A percentile compares a stretch with the other conserved stretches of the same genome.
Evolutionary conservation across 1,140 invertebrate species (phyloP).

Genomic region (Stegodyphus mimosarum): DNA sequence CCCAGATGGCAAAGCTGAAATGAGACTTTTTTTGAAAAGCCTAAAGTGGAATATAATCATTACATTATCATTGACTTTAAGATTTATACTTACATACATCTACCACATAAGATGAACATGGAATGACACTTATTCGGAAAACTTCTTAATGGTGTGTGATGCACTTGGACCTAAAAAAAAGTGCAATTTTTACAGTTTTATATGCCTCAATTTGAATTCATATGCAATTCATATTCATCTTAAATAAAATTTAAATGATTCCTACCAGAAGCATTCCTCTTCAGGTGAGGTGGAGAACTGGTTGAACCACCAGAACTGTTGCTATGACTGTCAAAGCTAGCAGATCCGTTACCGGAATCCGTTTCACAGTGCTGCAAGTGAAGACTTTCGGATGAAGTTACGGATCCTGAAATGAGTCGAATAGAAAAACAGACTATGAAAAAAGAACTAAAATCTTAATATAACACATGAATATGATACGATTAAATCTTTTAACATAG

Average conservation of each 20-base stretch:
- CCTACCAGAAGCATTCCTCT: constrained; percentile 53
- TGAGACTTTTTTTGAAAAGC: no score
- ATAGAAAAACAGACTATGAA: constrained; percentile 23
- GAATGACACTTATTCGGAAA: constrained; percentile 48
- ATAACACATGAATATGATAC: no score
- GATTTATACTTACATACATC: constrained; percentile 26
- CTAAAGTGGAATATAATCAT: no score
- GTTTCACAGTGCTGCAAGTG: constrained; percentile 65
- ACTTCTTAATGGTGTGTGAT: constrained; percentile 21
- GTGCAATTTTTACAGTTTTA: not conserved
- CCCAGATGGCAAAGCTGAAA: no score
- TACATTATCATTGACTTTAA: no score
- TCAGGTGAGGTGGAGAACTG: constrained; percentile 64
- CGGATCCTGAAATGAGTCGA: constrained; percentile 74
- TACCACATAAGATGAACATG: constrained; percentile 31
- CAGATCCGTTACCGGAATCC: constrained; percentile 82
- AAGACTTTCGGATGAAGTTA: constrained; percentile 77
- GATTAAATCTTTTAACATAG: no score
- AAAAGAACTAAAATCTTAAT: not conserved
- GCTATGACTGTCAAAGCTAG: constrained; percentile 79
- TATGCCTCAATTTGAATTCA: not conserved
- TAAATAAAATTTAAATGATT: no score
- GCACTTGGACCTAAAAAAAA: constrained; percentile 43
- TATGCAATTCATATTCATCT: no score
- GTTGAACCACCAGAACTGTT: constrained; percentile 71